Evolutionary conservation across 1,140 invertebrate genomes (phyloP), one percentile per base, ranked within the genome.

Genomic region (Lineus longissimus): DNA sequence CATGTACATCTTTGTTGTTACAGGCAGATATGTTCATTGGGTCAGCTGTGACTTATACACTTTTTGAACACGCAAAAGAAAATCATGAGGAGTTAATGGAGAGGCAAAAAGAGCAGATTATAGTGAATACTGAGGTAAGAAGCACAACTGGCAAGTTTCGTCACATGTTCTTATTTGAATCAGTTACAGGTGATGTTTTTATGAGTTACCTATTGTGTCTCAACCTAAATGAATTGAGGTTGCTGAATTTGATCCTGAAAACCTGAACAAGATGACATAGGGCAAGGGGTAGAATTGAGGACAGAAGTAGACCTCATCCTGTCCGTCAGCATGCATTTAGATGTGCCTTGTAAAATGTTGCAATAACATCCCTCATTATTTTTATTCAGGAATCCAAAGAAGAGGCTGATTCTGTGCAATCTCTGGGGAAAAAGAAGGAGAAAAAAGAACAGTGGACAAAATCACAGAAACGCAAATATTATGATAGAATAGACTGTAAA

Each of bases 21-120:
- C 25, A 74, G 72, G 90, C 89, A 0, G 85, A 89, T 33, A 87
- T 90, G 67, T 91, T 89, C 9, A 64, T 95, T 23, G 94, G 92
- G 13, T 90, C 88, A 81, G 91, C 92, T 40, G 95, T 96, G 92
- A 97, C 94, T 0, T 97, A 94, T 74, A 92, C 93, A 2, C 76
- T 97, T 33, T 94, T 97, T 83, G 94, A 97, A 82, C 93, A 87
- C 79, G 84, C 93, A 19, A 94, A 93, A 78, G 94, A 97, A 76
- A 89, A 90, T 76, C 82, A 88, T 27, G 74, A 86, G 0, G 87
- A 90, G 51, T 80, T 95, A 63, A 81, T 92, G 13, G 83, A 83
- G 1, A 86, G 85, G 9, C 91, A 93, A 74, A 88, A 88, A 25
- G 86, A 89, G 13, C 76, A 79, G 55, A 61, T 74, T 7, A 68